Evolutionary conservation across 1,140 invertebrate species (phyloP), one percentile per base, ranked within the genome.

Genomic region (Bombus affinis): DNA sequence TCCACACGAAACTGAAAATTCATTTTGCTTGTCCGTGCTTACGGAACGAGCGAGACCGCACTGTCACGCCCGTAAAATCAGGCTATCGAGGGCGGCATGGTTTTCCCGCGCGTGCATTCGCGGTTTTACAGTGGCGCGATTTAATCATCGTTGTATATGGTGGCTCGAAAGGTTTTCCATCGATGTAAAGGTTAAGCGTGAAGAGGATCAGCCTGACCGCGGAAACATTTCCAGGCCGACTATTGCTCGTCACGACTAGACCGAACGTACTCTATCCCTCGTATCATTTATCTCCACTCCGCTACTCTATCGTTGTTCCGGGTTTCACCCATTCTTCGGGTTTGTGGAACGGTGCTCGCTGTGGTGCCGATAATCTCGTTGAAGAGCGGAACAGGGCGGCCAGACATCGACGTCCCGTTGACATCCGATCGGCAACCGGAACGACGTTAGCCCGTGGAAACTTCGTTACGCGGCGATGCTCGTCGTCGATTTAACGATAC

Each of bases 111-210:
- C 39, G 57, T 42, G 28, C 66, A 37, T n/a, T n/a, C 74, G 84
- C 59, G 84, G 79, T 86, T 83, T 86, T 76, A 44, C 22, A 71
- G 74, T 75, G 62, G 57, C 62, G 39, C 47, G 65, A 91, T 92
- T 94, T 93, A 93, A 94, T 94, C 88, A 93, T 91, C 92, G 92
- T 81, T 92, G 91, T 92, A 92, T 93, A 93, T 91, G 87, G 71
- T 89, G 89, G 92, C 92, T 93, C 90, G 89, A 91, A 86, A 83
- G 91, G 65, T 70, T 70, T 66, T 28, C 74, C 81, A 70, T 83
- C 74, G 73, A 83, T 77, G 73, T 25, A 70, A 83, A 77, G 81
- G 81, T 37, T 32, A n/a, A 39, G 73, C 73, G 35, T 42, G 86
- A 68, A 73, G 65, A 76, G 72, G 89, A 88, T 91, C 90, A 91